Conservation (phyloP, 2,888 invertebrate species). For the Elmis aenea region DNA sequence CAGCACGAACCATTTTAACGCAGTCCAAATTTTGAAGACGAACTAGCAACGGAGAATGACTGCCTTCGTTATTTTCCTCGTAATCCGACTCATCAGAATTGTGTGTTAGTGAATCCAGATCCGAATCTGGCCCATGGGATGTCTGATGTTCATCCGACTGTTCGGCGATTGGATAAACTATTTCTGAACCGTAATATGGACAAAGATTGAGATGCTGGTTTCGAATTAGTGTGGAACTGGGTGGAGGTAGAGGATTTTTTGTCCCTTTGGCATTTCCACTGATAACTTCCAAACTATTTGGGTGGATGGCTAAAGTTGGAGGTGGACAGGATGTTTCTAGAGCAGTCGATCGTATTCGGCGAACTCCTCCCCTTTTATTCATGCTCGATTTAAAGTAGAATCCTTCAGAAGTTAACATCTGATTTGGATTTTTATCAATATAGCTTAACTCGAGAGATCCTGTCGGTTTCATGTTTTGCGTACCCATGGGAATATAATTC, state of each 20-base stretch:
- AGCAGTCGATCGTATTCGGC: constrained; percentile 67
- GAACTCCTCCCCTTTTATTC: constrained; percentile 49
- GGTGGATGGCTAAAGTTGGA: constrained; percentile 71
- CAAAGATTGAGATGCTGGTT: constrained; percentile 68
- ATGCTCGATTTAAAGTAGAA: constrained; percentile 40
- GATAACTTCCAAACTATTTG: constrained; percentile 76
- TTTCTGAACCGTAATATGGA: constrained; percentile 68
- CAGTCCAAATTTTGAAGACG: constrained; percentile 45
- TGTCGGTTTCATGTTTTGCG: constrained; percentile 50
- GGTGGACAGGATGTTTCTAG: constrained; percentile 67
- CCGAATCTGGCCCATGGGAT: constrained; percentile 58
- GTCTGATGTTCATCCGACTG: constrained; percentile 75
- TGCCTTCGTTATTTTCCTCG: constrained; percentile 65
- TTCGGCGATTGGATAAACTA: constrained; percentile 79
- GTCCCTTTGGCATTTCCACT: constrained; percentile 42
- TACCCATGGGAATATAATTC: constrained; percentile 48
- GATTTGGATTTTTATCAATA: constrained; percentile 46
- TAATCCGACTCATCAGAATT: constrained; percentile 64
- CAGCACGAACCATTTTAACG: constrained; percentile 43
- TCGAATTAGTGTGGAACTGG: constrained; percentile 63
- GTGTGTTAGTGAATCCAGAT: constrained; percentile 52
- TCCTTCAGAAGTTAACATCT: constrained; percentile 39
- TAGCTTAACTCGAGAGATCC: constrained; percentile 56
- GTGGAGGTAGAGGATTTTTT: constrained; percentile 67
- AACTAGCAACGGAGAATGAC: constrained; percentile 64